phyloP scores from a whole-genome alignment of 2,797 vertebrate species.

The Pipistrellus nathusii region DNA sequence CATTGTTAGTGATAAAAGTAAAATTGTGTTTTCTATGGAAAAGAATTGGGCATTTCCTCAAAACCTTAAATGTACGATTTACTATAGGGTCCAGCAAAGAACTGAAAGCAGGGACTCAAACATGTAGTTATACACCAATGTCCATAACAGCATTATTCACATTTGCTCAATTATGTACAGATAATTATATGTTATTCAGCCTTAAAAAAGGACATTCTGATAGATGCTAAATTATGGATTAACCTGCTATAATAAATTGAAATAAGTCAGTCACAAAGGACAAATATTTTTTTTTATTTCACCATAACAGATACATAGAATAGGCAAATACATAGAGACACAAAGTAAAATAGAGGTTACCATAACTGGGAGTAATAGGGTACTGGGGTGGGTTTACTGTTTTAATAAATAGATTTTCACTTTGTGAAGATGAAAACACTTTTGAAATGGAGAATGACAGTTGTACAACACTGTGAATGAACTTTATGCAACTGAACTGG shows the following conservation, averaged over 20 bases:
- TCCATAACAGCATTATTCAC: background rate
- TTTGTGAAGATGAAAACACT: background rate
- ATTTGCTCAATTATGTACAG: background rate
- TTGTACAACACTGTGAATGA: background rate
- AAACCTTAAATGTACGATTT: background rate
- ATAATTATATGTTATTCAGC: background rate
- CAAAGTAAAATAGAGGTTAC: background rate
- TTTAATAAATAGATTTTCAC: background rate
- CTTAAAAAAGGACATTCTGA: background rate
- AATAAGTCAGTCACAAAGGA: conserved; percentile 10
- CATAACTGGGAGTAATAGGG: background rate
- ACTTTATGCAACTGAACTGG: background rate
- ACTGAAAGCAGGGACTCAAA: background rate
- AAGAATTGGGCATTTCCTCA: background rate
- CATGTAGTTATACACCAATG: background rate
- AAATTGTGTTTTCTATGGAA: background rate
- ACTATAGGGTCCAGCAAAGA: background rate
- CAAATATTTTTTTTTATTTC: background rate
- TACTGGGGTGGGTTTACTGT: background rate
- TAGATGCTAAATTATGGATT: background rate
- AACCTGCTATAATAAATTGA: background rate
- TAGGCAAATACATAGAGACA: background rate
- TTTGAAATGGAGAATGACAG: background rate
- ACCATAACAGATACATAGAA: background rate
- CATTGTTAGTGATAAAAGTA: background rate